Percentiles rank a stretch among this genome's conserved stretches.
Conservation (phyloP, 2,888 invertebrate genomes). For the Noctua comes region DNA sequence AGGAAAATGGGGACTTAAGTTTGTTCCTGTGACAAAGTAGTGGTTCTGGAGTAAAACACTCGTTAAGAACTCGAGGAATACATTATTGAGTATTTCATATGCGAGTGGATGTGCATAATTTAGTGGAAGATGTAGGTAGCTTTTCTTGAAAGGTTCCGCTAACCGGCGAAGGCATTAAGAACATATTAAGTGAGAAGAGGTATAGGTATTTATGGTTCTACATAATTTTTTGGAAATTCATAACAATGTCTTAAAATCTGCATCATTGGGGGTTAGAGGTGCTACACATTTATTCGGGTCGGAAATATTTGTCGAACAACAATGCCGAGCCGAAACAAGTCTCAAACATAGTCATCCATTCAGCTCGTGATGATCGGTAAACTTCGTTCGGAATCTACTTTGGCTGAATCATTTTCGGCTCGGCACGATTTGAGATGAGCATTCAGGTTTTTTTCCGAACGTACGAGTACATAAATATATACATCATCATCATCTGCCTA, state of each 20-base stretch:
- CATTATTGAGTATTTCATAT: slow-evolving; percentile 31
- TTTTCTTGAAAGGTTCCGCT: slow-evolving; percentile 5
- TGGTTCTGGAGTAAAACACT: slow-evolving; percentile 27
- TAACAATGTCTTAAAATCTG: neutral
- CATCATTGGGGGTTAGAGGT: neutral
- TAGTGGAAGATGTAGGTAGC: neutral
- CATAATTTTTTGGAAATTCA: slow-evolving; percentile 3
- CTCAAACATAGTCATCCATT: neutral
- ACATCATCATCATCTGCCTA: no score
- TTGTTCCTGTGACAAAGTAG: slow-evolving; percentile 19
- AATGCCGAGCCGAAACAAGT: neutral
- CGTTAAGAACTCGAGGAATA: slow-evolving; percentile 24
- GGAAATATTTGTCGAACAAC: neutral
- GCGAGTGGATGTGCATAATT: slow-evolving; percentile 5
- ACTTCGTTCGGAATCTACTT: neutral
- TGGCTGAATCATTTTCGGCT: no score
- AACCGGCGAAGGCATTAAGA: neutral
- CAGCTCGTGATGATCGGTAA: neutral
- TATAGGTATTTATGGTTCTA: slow-evolving; percentile 9
- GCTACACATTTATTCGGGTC: neutral
- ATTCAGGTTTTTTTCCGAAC: neutral
- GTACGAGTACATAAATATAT: neutral
- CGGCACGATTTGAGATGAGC: neutral
- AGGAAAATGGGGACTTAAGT: slow-evolving; percentile 2
- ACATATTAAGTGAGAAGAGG: neutral